phyloP scores from a whole-genome alignment of 2,888 invertebrate species.

The Cheilosia grossa region DNA sequence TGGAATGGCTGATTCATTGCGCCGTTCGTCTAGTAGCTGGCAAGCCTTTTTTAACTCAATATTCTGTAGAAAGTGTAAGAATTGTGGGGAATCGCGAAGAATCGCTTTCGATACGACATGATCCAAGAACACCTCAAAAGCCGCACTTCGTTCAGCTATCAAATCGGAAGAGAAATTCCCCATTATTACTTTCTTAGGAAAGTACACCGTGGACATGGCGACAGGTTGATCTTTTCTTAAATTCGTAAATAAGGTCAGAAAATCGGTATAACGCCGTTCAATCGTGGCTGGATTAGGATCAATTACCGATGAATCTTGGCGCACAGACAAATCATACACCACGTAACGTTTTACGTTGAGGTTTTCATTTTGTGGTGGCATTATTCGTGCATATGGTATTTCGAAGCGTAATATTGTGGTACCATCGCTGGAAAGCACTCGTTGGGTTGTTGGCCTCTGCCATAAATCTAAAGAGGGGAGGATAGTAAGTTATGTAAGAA shows the following conservation, averaged over 20 bases:
- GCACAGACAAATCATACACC: slow-evolving; percentile 87
- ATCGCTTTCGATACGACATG: slow-evolving; percentile 85
- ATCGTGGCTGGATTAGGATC: slow-evolving; percentile 87
- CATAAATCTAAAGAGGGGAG: slow-evolving; percentile 79
- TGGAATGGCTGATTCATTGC: slow-evolving; percentile 86
- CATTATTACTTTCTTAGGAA: slow-evolving; percentile 88
- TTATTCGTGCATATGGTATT: slow-evolving; percentile 87
- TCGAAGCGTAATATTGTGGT: slow-evolving; percentile 84
- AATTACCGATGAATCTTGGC: slow-evolving; percentile 84
- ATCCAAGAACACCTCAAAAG: slow-evolving; percentile 87
- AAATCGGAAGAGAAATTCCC: slow-evolving; percentile 89
- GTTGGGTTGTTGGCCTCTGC: slow-evolving; percentile 79
- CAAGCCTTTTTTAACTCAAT: slow-evolving; percentile 87
- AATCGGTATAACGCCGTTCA: slow-evolving; percentile 89
- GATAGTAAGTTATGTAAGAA: slow-evolving; percentile 32
- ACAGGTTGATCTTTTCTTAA: slow-evolving; percentile 86
- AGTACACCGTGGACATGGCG: slow-evolving; percentile 84
- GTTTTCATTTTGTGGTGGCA: slow-evolving; percentile 85
- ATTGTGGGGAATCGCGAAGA: slow-evolving; percentile 85
- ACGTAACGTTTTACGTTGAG: slow-evolving; percentile 86
- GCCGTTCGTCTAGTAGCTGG: slow-evolving; percentile 85
- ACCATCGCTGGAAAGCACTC: slow-evolving; percentile 78
- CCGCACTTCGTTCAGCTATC: slow-evolving; percentile 86
- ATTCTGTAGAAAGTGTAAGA: slow-evolving; percentile 87
- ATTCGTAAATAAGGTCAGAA: slow-evolving; percentile 86